Evolutionary conservation across 2,113 vertebrate species (phyloP).

Genomic region (Perognathus longimembris): DNA sequence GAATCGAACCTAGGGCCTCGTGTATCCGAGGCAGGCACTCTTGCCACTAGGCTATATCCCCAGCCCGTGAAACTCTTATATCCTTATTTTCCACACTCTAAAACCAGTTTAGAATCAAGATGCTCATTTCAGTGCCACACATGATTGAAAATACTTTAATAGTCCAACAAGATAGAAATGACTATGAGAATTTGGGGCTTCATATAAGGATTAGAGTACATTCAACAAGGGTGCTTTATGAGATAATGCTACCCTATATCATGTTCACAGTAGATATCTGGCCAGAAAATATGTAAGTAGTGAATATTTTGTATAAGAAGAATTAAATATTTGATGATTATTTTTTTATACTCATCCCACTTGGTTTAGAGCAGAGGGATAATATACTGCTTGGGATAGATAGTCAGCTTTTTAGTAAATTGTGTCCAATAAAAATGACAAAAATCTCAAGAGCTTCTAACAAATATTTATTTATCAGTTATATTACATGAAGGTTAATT

Average conservation of each 20-base stretch:
- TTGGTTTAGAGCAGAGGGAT: not conserved
- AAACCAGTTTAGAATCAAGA: not conserved
- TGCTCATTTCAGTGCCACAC: not conserved
- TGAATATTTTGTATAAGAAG: not conserved
- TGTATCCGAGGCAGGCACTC: no score
- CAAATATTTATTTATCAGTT: not conserved
- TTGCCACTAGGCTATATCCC: no score
- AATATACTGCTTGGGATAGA: not conserved
- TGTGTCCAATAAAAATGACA: not conserved
- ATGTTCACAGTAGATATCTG: not conserved
- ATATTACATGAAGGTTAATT: not conserved
- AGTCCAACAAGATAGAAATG: not conserved
- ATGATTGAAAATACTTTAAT: not conserved
- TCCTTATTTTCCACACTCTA: not conserved
- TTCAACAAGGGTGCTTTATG: not conserved
- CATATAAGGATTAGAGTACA: not conserved
- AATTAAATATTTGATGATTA: not conserved
- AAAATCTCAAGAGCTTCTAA: not conserved
- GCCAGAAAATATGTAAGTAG: not conserved
- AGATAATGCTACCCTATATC: not conserved
- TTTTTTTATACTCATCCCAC: not conserved
- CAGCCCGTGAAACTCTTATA: not conserved
- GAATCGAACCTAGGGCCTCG: no score
- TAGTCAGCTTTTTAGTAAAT: not conserved
- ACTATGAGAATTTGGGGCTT: not conserved